Percentiles rank a stretch among this genome's conserved stretches.
Evolutionary conservation across 2,797 vertebrate species (phyloP).

Genomic region (Cossypha polioptera): DNA sequence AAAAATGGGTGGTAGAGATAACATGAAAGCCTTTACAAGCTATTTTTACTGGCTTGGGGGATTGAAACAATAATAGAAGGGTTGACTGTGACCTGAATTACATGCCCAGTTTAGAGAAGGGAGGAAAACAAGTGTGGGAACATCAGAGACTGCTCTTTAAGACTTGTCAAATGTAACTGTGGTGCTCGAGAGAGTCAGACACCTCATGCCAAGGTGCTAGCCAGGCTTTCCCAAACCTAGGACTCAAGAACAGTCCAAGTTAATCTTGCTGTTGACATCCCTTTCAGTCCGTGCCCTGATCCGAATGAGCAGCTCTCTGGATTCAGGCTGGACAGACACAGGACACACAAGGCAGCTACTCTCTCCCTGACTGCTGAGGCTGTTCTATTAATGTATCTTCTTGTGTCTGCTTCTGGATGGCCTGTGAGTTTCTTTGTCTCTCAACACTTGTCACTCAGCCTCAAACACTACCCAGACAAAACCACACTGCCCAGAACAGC

Average conservation of each 20-base stretch:
- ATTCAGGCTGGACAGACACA: not conserved
- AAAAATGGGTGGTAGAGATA: not conserved
- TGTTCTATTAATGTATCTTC: not conserved
- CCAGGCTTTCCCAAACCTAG: not conserved
- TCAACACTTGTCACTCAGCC: not conserved
- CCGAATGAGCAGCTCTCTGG: not conserved
- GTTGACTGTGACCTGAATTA: constrained; percentile 17
- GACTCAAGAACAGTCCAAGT: not conserved
- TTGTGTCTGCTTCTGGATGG: not conserved
- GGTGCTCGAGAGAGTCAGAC: not conserved
- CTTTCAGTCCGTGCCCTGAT: not conserved
- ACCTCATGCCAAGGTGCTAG: not conserved
- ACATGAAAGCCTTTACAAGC: constrained; percentile 22
- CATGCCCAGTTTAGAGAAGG: not conserved
- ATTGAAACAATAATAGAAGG: constrained; percentile 31
- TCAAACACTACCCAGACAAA: not conserved
- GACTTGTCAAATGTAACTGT: not conserved
- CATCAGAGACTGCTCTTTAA: not conserved
- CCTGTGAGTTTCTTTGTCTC: not conserved
- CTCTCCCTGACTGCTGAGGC: not conserved
- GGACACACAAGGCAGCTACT: not conserved
- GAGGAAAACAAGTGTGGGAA: not conserved
- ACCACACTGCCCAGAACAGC: not conserved
- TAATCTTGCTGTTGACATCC: not conserved
- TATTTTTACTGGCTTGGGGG: constrained; percentile 40